Conservation (phyloP, 2,888 invertebrate species). For the Drosophila crucigera region DNA sequence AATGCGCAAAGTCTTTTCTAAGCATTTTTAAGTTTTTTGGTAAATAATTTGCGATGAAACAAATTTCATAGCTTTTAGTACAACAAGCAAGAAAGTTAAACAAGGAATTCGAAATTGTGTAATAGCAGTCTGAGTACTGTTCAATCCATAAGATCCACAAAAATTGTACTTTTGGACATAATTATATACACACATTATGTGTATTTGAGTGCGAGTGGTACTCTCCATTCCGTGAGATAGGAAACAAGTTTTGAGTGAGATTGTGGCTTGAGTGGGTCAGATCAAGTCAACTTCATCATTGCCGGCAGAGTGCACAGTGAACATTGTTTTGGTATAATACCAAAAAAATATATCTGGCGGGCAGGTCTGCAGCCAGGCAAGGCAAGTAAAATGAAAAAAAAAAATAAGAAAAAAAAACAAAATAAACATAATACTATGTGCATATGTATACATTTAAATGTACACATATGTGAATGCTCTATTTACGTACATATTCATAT, state of each 20-base stretch:
- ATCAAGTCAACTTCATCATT: slow-evolving; percentile 45
- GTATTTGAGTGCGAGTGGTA: slow-evolving; percentile 1
- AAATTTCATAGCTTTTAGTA: background rate
- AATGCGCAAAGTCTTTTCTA: background rate
- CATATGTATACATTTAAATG: background rate
- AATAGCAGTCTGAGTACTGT: slow-evolving; percentile 36
- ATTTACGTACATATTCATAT: slow-evolving; percentile 1
- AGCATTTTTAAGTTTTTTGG: background rate
- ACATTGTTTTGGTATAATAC: slow-evolving; percentile 42
- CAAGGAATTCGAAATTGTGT: slow-evolving; percentile 64
- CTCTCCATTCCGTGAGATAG: slow-evolving; percentile 8
- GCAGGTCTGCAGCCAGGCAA: slow-evolving; percentile 13
- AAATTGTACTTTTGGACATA: slow-evolving; percentile 4
- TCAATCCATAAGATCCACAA: slow-evolving; percentile 28
- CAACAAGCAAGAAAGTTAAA: slow-evolving; percentile 44
- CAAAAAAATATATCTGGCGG: slow-evolving; percentile 3
- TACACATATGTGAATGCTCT: background rate
- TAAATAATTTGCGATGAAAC: background rate
- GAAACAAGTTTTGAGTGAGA: slow-evolving; percentile 61
- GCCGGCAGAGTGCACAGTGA: slow-evolving; percentile 27
- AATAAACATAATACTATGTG: slow-evolving; percentile 25
- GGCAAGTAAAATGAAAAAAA: slow-evolving; percentile 23
- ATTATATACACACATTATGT: background rate
- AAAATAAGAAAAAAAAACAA: background rate
- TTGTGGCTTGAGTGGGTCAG: slow-evolving; percentile 44